Conservation (phyloP, 2,888 invertebrate species). For the Steinernema carpocapsae region DNA sequence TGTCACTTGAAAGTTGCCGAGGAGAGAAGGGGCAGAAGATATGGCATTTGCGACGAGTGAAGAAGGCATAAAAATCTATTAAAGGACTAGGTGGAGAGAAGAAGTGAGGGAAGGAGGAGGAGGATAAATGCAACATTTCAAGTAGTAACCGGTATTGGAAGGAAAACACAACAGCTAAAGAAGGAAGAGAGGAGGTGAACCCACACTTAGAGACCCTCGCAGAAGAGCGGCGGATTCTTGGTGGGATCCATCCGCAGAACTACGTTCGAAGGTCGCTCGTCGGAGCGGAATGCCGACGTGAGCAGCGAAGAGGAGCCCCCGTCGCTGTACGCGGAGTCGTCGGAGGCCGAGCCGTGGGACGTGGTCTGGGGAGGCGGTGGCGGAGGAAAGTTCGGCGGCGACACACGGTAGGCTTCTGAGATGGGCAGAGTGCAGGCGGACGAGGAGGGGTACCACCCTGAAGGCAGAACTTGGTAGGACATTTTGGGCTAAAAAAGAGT, state of each 20-base stretch:
- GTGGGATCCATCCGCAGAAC: slow-evolving; percentile 44
- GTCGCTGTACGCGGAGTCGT: slow-evolving; percentile 63
- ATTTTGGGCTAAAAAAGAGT: not conserved
- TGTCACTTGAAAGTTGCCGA: slow-evolving; percentile 24
- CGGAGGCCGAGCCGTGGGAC: slow-evolving; percentile 43
- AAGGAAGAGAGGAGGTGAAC: not conserved
- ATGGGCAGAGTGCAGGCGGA: slow-evolving; percentile 28
- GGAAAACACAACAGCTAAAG: not conserved
- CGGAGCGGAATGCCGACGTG: slow-evolving; percentile 14
- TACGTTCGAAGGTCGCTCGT: slow-evolving; percentile 27
- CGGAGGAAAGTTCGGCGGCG: slow-evolving; percentile 39
- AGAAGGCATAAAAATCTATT: not conserved
- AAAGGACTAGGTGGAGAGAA: not conserved
- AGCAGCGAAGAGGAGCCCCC: slow-evolving; percentile 52
- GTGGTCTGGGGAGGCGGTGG: slow-evolving; percentile 39
- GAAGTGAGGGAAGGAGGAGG: not conserved
- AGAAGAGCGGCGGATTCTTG: slow-evolving; percentile 43
- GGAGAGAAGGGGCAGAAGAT: not conserved
- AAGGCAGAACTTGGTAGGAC: not conserved
- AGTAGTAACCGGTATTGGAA: slow-evolving; percentile 25
- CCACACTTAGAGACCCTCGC: slow-evolving; percentile 36
- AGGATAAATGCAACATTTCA: slow-evolving; percentile 13
- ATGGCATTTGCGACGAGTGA: slow-evolving; percentile 20
- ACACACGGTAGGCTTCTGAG: slow-evolving; percentile 9
- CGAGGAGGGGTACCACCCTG: slow-evolving; percentile 14